Conservation (phyloP, 2,797 vertebrate genomes). For the Aselliscus stoliczkanus region DNA sequence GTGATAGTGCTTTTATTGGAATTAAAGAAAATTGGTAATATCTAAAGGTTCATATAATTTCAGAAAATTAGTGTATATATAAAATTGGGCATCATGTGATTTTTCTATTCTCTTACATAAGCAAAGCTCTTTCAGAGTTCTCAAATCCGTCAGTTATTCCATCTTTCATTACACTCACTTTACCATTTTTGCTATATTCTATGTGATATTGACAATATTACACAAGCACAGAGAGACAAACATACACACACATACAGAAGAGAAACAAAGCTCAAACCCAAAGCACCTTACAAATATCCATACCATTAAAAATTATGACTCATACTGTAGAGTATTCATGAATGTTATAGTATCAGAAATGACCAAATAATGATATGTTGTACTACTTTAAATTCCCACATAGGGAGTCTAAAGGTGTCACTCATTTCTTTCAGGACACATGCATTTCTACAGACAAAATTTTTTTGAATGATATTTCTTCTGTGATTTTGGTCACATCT, state of each 20-base stretch:
- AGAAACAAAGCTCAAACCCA: background rate
- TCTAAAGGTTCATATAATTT: background rate
- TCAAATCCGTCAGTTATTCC: background rate
- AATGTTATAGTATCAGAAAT: background rate
- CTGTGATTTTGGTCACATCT: background rate
- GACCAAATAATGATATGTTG: background rate
- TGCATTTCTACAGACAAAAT: background rate
- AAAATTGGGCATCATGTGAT: background rate
- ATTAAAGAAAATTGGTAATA: background rate
- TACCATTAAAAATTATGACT: background rate
- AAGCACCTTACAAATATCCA: background rate
- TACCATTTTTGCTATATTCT: background rate
- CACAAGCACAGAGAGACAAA: background rate
- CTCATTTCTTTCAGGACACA: background rate
- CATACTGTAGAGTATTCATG: background rate
- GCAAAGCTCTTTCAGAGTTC: background rate
- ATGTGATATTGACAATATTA: background rate
- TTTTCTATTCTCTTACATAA: background rate
- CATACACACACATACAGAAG: background rate
- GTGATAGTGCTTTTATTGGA: background rate
- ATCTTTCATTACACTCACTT: background rate
- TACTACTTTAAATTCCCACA: background rate
- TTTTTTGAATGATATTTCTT: background rate
- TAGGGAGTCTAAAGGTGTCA: background rate
- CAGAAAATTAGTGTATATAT: background rate